phyloP scores from a whole-genome alignment of 1,140 invertebrate species.

The Tetragnatha versicolor region DNA sequence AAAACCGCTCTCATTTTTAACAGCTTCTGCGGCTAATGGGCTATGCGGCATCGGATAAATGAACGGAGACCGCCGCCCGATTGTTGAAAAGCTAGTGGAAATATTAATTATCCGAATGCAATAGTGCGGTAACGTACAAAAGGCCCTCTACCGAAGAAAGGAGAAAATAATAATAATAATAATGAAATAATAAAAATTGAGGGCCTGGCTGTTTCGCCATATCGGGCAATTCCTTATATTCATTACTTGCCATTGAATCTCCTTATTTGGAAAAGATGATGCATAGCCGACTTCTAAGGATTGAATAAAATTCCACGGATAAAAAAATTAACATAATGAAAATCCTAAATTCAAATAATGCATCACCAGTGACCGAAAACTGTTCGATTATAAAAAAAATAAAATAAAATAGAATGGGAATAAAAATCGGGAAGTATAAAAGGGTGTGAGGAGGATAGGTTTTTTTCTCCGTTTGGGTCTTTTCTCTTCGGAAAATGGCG shows the following conservation, averaged over 20 bases:
- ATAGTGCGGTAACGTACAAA: conserved; percentile 50
- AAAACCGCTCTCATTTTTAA: conserved; percentile 54
- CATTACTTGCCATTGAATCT: conserved; percentile 52
- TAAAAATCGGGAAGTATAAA: conserved; percentile 2
- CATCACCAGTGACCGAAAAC: conserved; percentile 55
- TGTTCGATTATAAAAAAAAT: conserved; percentile 49
- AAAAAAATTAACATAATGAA: conserved; percentile 56
- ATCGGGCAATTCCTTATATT: conserved; percentile 51
- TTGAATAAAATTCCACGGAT: conserved; percentile 48
- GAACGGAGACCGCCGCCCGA: conserved; percentile 9
- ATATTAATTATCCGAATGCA: conserved; percentile 54
- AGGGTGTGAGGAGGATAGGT: no score
- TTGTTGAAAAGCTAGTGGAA: conserved; percentile 55
- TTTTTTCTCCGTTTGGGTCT: no score
- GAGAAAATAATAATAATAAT: conserved; percentile 48
- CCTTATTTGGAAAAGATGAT: conserved; percentile 55
- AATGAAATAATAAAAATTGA: conserved; percentile 32
- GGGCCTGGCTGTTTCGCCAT: conserved; percentile 12
- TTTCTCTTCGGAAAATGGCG: conserved; percentile 34
- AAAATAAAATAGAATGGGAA: not conserved
- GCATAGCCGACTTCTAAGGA: conserved; percentile 21
- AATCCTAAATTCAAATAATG: conserved; percentile 56
- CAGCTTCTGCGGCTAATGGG: conserved; percentile 51
- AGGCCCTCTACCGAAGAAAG: conserved; percentile 21
- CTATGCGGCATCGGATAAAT: not conserved